Percentiles rank a stretch among this genome's conserved stretches.
phyloP scores from a whole-genome alignment of 2,888 invertebrate species.

The Margaritifera margaritifera region DNA sequence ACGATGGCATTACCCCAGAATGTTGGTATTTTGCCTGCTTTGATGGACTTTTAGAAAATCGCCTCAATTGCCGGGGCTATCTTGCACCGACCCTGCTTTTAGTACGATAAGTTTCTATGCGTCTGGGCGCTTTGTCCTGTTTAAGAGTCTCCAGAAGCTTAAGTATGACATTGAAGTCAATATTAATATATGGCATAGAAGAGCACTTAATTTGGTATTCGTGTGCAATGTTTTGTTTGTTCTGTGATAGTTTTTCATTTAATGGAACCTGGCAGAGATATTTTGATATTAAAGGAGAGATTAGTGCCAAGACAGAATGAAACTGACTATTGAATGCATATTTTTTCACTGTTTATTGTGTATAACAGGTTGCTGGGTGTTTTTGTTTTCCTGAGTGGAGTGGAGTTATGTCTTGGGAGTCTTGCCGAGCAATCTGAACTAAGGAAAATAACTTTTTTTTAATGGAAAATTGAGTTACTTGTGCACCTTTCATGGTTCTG shows the following conservation, averaged over 20 bases:
- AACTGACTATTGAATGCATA: constrained; percentile 4
- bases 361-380: neutral
- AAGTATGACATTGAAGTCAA: constrained; percentile 2
- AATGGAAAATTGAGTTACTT: no score
- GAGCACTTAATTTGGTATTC: neutral
- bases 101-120: constrained; percentile 7
- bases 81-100: neutral
- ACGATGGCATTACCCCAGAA: neutral
- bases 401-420: neutral
- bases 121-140: constrained; percentile 10
- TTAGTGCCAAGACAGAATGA: constrained; percentile 9
- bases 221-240: neutral
- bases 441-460: no score
- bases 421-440: constrained; percentile 7
- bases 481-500: no score
- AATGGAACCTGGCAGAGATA: constrained; percentile 2
- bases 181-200: constrained; percentile 1
- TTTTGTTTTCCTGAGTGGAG: constrained; percentile 3
- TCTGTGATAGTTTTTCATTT: constrained; percentile 1
- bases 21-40: neutral
- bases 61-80: neutral
- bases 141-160: constrained; percentile 10
- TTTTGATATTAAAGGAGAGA: neutral
- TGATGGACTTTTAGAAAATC: neutral
- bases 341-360: constrained; percentile 3